Conservation (phyloP, 2,888 invertebrate genomes). For the Xestia c-nigrum region DNA sequence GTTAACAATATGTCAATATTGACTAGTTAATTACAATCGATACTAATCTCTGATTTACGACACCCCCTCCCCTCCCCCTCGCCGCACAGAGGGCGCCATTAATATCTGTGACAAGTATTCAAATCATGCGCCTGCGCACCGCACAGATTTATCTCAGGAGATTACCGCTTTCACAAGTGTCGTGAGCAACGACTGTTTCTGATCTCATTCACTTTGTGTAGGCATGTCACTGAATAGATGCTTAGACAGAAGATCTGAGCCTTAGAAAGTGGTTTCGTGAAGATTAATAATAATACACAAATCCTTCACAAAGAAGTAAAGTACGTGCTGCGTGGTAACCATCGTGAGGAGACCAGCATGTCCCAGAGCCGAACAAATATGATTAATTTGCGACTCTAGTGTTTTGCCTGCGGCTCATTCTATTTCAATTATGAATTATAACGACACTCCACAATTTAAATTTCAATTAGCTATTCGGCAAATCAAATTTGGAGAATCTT, state of each 20-base stretch:
- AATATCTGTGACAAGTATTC: conserved; percentile 68
- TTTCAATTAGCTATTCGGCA: conserved; percentile 9
- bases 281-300: not conserved
- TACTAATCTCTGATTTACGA: conserved; percentile 67
- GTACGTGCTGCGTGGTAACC: not conserved
- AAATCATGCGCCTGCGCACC: conserved; percentile 64
- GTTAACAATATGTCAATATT: conserved; percentile 62
- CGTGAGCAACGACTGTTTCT: conserved; percentile 62
- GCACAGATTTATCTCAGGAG: conserved; percentile 68
- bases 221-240: not conserved
- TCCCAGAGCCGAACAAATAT: not conserved
- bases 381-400: conserved; percentile 2
- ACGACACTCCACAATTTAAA: not conserved
- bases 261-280: not conserved
- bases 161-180: conserved; percentile 72
- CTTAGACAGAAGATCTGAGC: conserved; percentile 16
- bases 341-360: not conserved
- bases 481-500: not conserved
- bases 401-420: not conserved
- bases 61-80: conserved; percentile 29
- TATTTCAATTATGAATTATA: conserved; percentile 2
- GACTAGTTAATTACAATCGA: conserved; percentile 67
- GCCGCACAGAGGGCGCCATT: conserved; percentile 54
- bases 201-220: conserved; percentile 59
- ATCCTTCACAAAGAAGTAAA: not conserved